Conservation (phyloP, 2,113 vertebrate genomes). For the Phainopepla nitens region DNA sequence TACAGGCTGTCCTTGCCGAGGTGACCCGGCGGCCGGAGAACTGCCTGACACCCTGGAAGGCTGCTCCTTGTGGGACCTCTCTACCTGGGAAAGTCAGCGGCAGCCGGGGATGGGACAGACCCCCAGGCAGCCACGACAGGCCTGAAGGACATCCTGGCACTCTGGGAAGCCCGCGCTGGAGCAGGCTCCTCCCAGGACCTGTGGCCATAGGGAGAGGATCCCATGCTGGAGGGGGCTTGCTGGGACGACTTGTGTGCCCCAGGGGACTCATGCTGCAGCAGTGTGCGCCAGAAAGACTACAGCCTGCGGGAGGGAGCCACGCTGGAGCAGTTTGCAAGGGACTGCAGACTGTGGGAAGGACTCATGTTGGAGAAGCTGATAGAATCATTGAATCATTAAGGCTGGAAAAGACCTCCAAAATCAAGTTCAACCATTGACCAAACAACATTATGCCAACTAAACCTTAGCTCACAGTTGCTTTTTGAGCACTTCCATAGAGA, state of each 20-base stretch:
- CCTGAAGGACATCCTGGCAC: neutral
- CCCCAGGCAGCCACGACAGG: too few species aligned
- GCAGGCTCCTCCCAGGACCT: neutral
- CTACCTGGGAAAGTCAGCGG: too few species aligned
- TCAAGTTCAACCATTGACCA: neutral
- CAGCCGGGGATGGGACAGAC: too few species aligned
- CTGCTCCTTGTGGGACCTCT: too few species aligned
- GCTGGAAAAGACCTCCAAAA: neutral
- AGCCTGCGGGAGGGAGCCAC: accelerated
- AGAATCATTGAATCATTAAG: neutral
- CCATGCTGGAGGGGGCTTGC: accelerated
- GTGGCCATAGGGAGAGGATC: neutral
- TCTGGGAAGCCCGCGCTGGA: neutral
- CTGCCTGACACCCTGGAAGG: too few species aligned
- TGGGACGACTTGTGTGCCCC: accelerated
- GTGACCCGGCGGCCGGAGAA: too few species aligned
- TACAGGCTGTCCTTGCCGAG: too few species aligned
- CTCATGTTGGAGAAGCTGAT: neutral
- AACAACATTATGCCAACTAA: neutral
- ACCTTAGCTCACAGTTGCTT: neutral
- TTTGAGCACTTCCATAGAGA: too few species aligned
- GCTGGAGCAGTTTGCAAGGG: neutral
- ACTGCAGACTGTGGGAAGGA: neutral
- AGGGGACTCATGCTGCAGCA: neutral
- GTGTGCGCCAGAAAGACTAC: neutral